Evolutionary conservation across 2,113 vertebrate species (phyloP).

Genomic region (Gracilinanus agilis): DNA sequence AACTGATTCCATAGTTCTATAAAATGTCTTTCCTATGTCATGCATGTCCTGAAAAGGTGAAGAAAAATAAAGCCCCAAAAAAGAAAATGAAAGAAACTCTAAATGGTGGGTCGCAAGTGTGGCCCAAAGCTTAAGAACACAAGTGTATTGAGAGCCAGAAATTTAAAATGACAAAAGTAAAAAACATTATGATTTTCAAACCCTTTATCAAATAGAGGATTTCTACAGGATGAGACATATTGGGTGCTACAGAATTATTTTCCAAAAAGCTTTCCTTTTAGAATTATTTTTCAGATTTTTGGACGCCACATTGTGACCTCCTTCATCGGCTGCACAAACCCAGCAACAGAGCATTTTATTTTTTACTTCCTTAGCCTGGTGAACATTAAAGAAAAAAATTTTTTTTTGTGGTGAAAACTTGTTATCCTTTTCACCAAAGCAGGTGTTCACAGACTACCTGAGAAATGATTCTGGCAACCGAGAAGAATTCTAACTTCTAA

Average conservation of each 20-base stretch:
- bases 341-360: constrained; percentile 50
- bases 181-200: constrained; percentile 55
- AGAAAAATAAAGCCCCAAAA: background rate
- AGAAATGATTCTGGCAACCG: constrained; percentile 66
- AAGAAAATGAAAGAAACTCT: background rate
- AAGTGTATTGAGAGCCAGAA: constrained; percentile 28
- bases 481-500: constrained; percentile 6
- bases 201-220: constrained; percentile 49
- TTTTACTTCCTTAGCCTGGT: constrained; percentile 58
- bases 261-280: constrained; percentile 26
- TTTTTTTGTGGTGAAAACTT: constrained; percentile 58
- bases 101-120: background rate
- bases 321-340: constrained; percentile 65
- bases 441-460: constrained; percentile 67
- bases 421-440: constrained; percentile 66
- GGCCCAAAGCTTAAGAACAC: constrained; percentile 49
- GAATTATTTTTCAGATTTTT: constrained; percentile 5
- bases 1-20: constrained; percentile 62
- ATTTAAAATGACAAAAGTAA: constrained; percentile 54
- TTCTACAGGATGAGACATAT: background rate
- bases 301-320: constrained; percentile 30
- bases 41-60: constrained; percentile 60
- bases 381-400: constrained; percentile 13
- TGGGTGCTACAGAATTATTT: constrained; percentile 11
- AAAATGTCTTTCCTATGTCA: constrained; percentile 75